Evolutionary conservation across 2,113 vertebrate genomes (phyloP), one percentile per base, ranked within the genome.

Genomic region (Heliornis fulica): DNA sequence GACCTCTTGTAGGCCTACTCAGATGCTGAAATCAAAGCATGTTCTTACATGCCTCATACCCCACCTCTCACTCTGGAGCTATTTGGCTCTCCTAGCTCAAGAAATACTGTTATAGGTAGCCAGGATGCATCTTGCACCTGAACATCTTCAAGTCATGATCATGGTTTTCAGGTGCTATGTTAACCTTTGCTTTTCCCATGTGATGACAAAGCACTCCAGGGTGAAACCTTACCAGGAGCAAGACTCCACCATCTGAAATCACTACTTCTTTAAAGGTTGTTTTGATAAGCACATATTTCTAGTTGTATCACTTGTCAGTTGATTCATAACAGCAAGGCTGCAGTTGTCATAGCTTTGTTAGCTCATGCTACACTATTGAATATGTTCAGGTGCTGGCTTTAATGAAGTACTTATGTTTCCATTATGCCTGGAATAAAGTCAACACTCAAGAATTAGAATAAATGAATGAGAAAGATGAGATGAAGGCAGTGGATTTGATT

Each of bases 401-500:
- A 89, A 74, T 63, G 59, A 88, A 75, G 43, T 79, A 48, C 51
- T 94, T 95, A 34, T 14, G 32, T 72, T 92, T 83, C 72, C 72
- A 87, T 94, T 92, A 71, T 87, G 60, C 77, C 38, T 6, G 5
- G 64, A 83, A 86, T 92, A 79, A 94, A 54, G 71, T 93, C 83
- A 76, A 56, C 92, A 79, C 46, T 92, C 13, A 41, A 89, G 50
- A 87, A 71, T 71, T 92, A 87, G 32, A 92, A 74, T 83, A 84
- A 94, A 94, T 56, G 26, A 83, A 54, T 81, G 87, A 89, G 38
- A 89, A 76, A 94, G 34, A 64, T 91, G 56, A 91, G 65, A 61
- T 36, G 38, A 81, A 90, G 82, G 56, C 48, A 32, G 74, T 84
- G 76, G 60, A 53, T 94, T 75, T 92, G 1, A 64, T 91, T 92